Evolutionary conservation across 2,888 invertebrate species (phyloP), one percentile per base, ranked within the genome.

Genomic region (Eulithis prunata): DNA sequence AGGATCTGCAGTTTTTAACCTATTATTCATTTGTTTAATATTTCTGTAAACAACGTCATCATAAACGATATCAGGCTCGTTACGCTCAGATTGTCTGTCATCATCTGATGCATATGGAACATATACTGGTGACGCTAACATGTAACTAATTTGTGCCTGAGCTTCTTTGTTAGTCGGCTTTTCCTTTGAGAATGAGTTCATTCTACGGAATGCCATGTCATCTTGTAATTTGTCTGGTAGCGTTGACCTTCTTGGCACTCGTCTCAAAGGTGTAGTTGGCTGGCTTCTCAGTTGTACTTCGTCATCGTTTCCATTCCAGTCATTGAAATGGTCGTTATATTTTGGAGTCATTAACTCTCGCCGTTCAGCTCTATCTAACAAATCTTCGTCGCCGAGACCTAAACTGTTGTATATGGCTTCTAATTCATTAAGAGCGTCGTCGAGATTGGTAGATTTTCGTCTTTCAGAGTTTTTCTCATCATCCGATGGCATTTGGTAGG

Each of bases 371-470:
- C 97, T 94, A 80, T 97, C 97, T 59, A 97, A 85, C 65, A 97
- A 93, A 87, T 97, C 96, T 83, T 97, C 97, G 80, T 97, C 97
- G 0, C 96, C 96, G 58, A 98, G 91, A n/a, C 96, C 95, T 64
- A 98, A 93, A 77, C 97, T 97, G 76, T 97, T 97, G 82, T 97
- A 97, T 80, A 98, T 98, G n/a, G 96, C 96, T 91, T 98, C 98
- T 62, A 98, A 87, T 87, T 98, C 98, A 77, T 96, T 96, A 32
- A 98, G 94, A 60, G 98, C 98, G 80, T 98, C 97, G 81, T 97
- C 97, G 47, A 97, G 93, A 85, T 97, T 97, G 13, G 95, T 95
- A 3, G 96, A 96, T 84, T 96, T 96, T 74, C 95, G 89, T 76
- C 94, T 88, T 76, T 93, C 92, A 62, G 92, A 92, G 75, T 79